Evolutionary conservation across 2,888 invertebrate species (phyloP).

Genomic region (Myathropa florea): DNA sequence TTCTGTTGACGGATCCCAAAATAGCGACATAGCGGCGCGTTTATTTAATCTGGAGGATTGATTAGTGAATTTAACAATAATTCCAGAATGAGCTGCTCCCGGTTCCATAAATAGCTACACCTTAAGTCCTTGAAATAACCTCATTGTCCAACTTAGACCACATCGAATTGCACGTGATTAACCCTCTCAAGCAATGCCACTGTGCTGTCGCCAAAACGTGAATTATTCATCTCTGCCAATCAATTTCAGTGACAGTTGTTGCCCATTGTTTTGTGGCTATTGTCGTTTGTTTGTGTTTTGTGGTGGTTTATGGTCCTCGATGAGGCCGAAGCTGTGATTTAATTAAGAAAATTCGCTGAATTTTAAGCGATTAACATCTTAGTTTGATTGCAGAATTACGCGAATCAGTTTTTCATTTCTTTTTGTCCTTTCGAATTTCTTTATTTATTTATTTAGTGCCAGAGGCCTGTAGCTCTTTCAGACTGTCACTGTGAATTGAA

Average conservation of each 20-base stretch:
- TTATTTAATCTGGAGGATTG: too few relatives aligned
- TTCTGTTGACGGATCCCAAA: too few relatives aligned
- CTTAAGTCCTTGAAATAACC: not conserved
- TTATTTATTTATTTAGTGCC: not conserved
- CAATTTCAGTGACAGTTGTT: not conserved
- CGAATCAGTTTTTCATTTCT: not conserved
- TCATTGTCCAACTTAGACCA: not conserved
- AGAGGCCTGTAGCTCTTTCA: not conserved
- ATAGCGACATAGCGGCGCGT: too few relatives aligned
- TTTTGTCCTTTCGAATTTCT: not conserved
- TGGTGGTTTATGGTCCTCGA: not conserved
- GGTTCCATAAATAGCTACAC: not conserved
- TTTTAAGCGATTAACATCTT: not conserved
- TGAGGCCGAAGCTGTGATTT: not conserved
- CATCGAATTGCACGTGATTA: not conserved
- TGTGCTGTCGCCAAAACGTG: not conserved
- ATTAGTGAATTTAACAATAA: too few relatives aligned
- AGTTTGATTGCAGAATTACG: not conserved
- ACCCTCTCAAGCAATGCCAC: not conserved
- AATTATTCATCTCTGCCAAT: not conserved
- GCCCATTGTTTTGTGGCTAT: not conserved
- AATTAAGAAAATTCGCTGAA: not conserved
- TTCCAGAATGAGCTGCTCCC: too few relatives aligned
- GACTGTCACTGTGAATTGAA: not conserved
- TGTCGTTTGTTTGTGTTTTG: not conserved